Base-by-base conservation (phyloP, 92 coral and sea anemone genomes). In the Siderastrea radians region DNA sequence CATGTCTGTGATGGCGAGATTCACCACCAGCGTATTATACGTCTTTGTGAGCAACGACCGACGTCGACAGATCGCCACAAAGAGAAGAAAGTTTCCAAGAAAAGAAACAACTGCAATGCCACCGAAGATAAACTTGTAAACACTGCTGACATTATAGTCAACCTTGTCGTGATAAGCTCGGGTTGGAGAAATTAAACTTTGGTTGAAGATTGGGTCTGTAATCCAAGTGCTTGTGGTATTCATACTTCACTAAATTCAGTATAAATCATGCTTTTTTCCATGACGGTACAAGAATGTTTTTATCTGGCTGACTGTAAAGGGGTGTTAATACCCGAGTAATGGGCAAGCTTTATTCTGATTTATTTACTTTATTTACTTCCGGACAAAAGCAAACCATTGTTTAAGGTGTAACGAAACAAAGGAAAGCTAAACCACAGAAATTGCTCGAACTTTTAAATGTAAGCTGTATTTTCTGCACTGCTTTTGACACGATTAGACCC, bases 1-100 rank as follows among this genome's bases (percentile, higher is more conserved):
- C 82, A 76, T 66, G 84, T 85, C 89, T 13, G 89, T 52, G 3
- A 77, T 38, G 16, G 89, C 84, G 14, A 85, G 77, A 68, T 26
- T 85, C 9, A 85, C 57, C 19, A 85, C 10, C 6, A 85, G 84
- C 3, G 77, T 17, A 46, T 85, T 85, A 55, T 85, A 85, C 7
- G 89, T 66, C 68, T 77, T 75, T 7, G 10, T 1, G 13, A 64
- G 74, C 47, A 53, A 44, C 17, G 49, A 46, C 6, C 78, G 84
- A 7, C 61, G 48, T 49, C 68, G 52, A 52, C 19, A 59, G 9
- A 86, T 86, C 15, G 52, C 80, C 59, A 69, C 50, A 79, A 70
- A 79, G 9, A 86, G 77, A 19, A 76, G 47, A 52, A 66, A 13
- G 47, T 86, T 79, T 44, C 90, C 79, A 10, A 79, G 49, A 49